phyloP scores from a whole-genome alignment of 1,140 invertebrate genomes.

The Drosophila sturtevanti region DNA sequence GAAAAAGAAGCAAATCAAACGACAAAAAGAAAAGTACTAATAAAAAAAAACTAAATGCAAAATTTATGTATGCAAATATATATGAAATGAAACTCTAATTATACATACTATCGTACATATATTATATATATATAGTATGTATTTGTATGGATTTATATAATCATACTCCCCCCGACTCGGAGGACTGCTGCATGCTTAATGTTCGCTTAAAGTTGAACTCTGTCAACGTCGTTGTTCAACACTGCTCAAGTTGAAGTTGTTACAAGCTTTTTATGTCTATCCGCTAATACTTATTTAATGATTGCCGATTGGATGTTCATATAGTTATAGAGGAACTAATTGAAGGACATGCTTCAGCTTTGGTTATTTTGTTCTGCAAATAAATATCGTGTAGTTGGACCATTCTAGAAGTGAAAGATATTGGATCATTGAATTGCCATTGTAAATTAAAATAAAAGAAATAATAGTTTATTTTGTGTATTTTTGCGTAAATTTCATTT shows the following conservation, averaged over 20 bases:
- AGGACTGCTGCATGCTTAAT: not conserved
- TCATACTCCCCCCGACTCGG: not conserved
- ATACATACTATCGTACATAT: conserved; percentile 16
- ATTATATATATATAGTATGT: conserved; percentile 45
- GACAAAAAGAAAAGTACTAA: conserved; percentile 20
- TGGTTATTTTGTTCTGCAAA: no score
- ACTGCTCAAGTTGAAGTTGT: no score
- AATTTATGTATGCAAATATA: conserved; percentile 35
- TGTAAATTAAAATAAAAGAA: no score
- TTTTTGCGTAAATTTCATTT: not conserved
- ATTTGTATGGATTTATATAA: conserved; percentile 26
- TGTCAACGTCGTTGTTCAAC: not conserved
- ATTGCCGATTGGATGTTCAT: no score
- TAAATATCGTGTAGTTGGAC: no score
- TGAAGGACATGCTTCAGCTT: no score
- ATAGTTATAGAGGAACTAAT: no score
- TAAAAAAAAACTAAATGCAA: conserved; percentile 52
- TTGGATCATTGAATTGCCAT: no score
- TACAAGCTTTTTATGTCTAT: no score
- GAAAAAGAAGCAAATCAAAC: conserved; percentile 24
- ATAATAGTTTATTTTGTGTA: no score
- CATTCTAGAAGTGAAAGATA: no score
- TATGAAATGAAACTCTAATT: conserved; percentile 29
- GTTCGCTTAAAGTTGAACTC: not conserved
- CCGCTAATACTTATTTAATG: no score